A percentile compares a stretch with the other conserved stretches of the same genome.
phyloP scores from a whole-genome alignment of 35 echinoderm and acorn worm genomes.

The Diadema setosum region DNA sequence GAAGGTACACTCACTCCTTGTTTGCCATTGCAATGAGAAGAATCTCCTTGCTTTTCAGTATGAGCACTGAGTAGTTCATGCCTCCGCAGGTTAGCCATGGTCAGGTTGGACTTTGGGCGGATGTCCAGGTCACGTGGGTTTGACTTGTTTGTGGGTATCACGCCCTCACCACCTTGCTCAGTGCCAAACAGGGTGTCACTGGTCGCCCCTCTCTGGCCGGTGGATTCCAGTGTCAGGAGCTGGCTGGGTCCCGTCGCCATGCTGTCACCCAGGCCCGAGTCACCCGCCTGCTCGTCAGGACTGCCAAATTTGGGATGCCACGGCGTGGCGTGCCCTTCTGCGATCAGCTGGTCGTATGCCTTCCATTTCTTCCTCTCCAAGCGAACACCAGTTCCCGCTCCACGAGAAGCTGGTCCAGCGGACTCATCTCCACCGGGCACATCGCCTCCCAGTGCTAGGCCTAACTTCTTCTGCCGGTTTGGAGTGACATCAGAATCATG shows the following conservation, averaged over 20 bases:
- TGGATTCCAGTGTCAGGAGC: neutral
- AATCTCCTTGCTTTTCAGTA: too few relatives aligned
- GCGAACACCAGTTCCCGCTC: neutral
- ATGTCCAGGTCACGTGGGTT: neutral
- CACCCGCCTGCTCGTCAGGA: neutral
- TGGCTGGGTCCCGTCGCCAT: neutral
- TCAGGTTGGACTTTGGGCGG: slow-evolving; percentile 45
- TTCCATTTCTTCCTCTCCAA: neutral
- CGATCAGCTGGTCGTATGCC: neutral
- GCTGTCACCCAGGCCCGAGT: slow-evolving; percentile 40
- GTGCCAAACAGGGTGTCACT: slow-evolving; percentile 44
- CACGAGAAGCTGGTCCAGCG: too few relatives aligned
- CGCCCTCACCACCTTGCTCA: neutral
- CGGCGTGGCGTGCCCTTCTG: neutral
- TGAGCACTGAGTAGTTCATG: slow-evolving; percentile 46
- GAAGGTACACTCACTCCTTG: too few relatives aligned
- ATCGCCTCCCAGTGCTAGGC: too few relatives aligned
- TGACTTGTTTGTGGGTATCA: neutral
- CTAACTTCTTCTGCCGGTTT: too few relatives aligned
- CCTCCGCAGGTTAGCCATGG: slow-evolving; percentile 50
- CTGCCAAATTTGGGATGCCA: neutral
- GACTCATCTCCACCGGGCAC: too few relatives aligned
- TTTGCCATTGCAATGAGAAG: too few relatives aligned
- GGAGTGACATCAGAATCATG: too few relatives aligned
- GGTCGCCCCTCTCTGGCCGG: neutral